Percentiles rank a stretch among this genome's conserved stretches.
Conservation (phyloP, 2,113 vertebrate genomes). For the Heliornis fulica region DNA sequence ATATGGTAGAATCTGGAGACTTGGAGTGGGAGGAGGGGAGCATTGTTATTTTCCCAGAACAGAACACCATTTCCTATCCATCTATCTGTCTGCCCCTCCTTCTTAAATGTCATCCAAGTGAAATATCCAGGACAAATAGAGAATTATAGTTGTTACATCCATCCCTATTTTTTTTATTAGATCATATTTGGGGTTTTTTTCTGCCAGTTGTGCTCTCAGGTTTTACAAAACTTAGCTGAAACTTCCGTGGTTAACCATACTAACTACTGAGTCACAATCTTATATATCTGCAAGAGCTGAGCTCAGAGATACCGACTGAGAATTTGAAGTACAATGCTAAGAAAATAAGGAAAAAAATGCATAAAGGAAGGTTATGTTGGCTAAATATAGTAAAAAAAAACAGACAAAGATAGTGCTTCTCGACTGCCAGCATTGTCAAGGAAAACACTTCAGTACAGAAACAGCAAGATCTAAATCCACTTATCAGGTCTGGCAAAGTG, state of each 20-base stretch:
- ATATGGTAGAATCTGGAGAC: not conserved
- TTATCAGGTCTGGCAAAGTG: not conserved
- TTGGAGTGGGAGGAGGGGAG: too few relatives aligned
- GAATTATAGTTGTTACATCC: not conserved
- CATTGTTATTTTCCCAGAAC: not conserved
- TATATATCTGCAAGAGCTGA: not conserved
- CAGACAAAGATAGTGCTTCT: not conserved
- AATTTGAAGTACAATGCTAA: not conserved
- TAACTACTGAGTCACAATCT: not conserved
- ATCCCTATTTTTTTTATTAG: not conserved
- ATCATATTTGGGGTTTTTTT: not conserved
- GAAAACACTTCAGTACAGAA: not conserved
- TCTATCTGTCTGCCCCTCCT: not conserved
- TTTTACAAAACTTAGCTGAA: not conserved
- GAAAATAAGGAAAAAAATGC: not conserved
- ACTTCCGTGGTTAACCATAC: not conserved
- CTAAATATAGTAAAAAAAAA: not conserved
- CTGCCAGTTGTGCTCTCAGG: not conserved
- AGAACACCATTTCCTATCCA: not conserved
- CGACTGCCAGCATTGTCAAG: not conserved
- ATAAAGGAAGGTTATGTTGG: not conserved
- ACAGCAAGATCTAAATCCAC: not conserved
- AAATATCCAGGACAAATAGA: not conserved
- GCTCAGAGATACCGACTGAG: not conserved
- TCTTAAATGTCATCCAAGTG: not conserved